These are phyloP conservation scores for Nephotettix cincticeps DNA, from an alignment of 1,140 invertebrate genomes.

Conservation along the genomic window DNA sequence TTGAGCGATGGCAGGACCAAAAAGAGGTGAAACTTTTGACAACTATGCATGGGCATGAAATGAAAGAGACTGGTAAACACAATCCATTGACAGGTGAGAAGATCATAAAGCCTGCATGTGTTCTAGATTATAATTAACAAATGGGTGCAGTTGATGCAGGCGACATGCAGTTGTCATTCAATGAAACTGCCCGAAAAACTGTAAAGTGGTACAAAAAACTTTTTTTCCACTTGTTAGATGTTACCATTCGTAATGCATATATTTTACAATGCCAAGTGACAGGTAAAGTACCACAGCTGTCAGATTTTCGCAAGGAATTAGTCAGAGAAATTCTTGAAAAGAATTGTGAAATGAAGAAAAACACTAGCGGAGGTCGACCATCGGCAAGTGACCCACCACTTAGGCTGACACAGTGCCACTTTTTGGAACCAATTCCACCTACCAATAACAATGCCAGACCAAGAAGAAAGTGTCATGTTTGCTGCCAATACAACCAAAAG, in stretches of 20 bases:
- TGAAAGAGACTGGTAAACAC: conserved; percentile 29
- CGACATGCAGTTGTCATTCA: conserved; percentile 43
- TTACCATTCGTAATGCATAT: neutral
- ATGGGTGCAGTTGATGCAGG: conserved; percentile 46
- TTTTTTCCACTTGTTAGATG: conserved; percentile 41
- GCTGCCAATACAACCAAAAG: neutral
- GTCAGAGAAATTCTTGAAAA: neutral
- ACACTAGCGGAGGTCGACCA: neutral
- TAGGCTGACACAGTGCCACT: neutral
- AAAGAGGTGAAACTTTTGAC: conserved; percentile 42
- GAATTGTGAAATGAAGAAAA: neutral
- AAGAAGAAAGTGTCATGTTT: neutral
- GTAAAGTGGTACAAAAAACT: conserved; percentile 48
- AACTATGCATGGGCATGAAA: conserved; percentile 36
- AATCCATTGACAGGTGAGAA: neutral
- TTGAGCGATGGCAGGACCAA: conserved; percentile 42
- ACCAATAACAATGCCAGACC: neutral
- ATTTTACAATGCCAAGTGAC: neutral
- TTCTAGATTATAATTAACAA: conserved; percentile 45
- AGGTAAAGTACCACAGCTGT: neutral
- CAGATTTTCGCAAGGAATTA: neutral
- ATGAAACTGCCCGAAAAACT: conserved; percentile 42
- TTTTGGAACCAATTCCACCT: neutral
- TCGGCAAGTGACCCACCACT: neutral
- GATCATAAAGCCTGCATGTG: conserved; percentile 42